These are phyloP conservation scores for Panthera tigris DNA, from an alignment of 2,113 vertebrate species.

Conservation along the genomic window DNA sequence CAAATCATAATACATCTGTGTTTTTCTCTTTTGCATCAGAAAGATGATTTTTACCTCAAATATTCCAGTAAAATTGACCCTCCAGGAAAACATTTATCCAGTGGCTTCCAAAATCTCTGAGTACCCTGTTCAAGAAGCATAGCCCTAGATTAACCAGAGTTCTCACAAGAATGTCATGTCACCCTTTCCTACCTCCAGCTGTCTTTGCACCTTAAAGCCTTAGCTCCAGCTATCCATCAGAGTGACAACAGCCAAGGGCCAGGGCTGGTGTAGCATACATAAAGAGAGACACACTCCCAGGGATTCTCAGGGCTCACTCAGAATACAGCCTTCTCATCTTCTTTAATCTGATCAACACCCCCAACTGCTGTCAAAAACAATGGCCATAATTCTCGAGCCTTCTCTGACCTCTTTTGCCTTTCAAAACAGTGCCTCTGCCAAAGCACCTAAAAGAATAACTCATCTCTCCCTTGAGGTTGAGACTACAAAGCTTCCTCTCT, in stretches of 20 bases:
- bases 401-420: neutral
- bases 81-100: neutral
- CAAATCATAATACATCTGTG: neutral
- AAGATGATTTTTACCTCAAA: neutral
- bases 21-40: neutral
- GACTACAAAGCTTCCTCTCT: constrained; percentile 6
- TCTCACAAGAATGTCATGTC: neutral
- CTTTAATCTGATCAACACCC: constrained; percentile 3
- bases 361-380: constrained; percentile 2
- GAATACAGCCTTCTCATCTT: neutral
- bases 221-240: constrained; percentile 28
- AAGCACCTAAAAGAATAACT: neutral
- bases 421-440: neutral
- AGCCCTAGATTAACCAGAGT: neutral
- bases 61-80: neutral
- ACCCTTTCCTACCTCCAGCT: neutral
- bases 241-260: neutral
- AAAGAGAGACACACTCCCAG: neutral
- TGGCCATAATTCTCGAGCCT: neutral
- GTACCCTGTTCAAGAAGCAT: neutral
- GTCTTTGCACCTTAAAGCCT: neutral
- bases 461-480: neutral
- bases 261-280: neutral
- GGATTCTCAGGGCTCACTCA: neutral
- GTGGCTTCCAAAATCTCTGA: neutral